Evolutionary conservation across 2,888 invertebrate genomes (phyloP).

Genomic region (Agonopterix alstromeriana): DNA sequence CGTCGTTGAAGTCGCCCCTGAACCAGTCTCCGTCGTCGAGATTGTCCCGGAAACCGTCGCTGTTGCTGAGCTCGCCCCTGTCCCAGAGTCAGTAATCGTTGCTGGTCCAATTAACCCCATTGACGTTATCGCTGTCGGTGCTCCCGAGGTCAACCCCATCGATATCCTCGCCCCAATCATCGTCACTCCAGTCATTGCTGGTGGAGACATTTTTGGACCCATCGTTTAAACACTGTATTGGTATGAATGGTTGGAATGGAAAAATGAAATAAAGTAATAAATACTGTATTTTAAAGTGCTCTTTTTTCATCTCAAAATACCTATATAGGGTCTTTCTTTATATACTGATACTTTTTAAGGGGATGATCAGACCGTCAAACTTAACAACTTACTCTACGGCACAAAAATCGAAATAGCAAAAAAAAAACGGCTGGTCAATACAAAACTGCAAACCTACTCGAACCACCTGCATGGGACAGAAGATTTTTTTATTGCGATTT

Average conservation of each 20-base stretch:
- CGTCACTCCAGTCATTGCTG: constrained; percentile 6
- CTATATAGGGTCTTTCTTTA: no score
- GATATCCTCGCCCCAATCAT: constrained; percentile 12
- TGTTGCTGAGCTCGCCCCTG: constrained; percentile 1
- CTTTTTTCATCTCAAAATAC: no score
- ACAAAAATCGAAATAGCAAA: no score
- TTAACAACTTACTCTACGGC: no score
- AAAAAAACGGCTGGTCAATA: no score
- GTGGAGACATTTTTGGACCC: constrained; percentile 10
- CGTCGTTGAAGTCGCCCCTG: constrained; percentile 9
- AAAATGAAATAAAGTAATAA: background rate
- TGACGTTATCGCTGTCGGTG: constrained; percentile 17
- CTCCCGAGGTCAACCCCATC: constrained; percentile 15
- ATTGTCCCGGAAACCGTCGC: constrained; percentile 1
- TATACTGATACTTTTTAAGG: no score
- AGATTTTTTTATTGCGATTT: no score
- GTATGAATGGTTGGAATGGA: background rate
- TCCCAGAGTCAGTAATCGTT: constrained; percentile 5
- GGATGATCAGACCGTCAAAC: no score
- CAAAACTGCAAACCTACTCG: no score
- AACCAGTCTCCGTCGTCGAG: background rate
- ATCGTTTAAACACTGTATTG: constrained; percentile 7
- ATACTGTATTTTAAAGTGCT: background rate
- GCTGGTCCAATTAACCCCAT: constrained; percentile 16
- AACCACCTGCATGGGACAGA: no score